Evolutionary conservation across 2,888 invertebrate genomes (phyloP), one percentile per base, ranked within the genome.

Genomic region (Pristionchus arcanus): DNA sequence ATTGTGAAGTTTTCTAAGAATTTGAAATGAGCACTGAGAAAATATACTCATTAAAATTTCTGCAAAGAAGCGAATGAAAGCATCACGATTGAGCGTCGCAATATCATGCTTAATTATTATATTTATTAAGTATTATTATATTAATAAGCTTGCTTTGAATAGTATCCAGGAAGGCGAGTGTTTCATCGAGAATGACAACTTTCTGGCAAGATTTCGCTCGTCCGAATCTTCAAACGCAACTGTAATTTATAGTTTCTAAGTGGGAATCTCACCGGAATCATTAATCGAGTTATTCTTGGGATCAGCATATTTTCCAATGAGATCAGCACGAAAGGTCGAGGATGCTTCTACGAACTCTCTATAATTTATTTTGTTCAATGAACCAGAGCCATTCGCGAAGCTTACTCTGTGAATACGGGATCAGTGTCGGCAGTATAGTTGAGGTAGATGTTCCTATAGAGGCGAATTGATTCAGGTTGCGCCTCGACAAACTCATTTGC

Each of bases 401-500:
- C 81, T 15, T 5, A 81, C 81, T 81, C 81, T 4, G 15, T 42
- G 49, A 81, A 81, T 2, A 81, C 42, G n/a, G 81, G 81, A 34
- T 81, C n/a, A 1, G 4, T n/a, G n/a, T 42, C 42, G 5, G 81
- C 81, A n/a, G 81, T 49, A 19, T 81, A 81, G 15, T 81, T 81
- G n/a, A 81, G 81, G 28, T 81, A 81, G 49, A 81, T 81, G 81
- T 81, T 81, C n/a, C 49, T 34, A n/a, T 49, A 81, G n/a, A 81
- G 11, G 0, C 81, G 81, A 49, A 81, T 81, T 0, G 21, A 49
- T 11, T 25, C 49, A 9, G 81, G 81, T 49, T 81, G 81, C 2
- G 25, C 49, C 3, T 49, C n/a, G 13, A 81, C 49, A 28, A 49
- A 81, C 49, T 42, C 81, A 49, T 81, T 81, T 7, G 37, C 81